Conservation (phyloP, 2,888 invertebrate species). For the Acleris sparsana region DNA sequence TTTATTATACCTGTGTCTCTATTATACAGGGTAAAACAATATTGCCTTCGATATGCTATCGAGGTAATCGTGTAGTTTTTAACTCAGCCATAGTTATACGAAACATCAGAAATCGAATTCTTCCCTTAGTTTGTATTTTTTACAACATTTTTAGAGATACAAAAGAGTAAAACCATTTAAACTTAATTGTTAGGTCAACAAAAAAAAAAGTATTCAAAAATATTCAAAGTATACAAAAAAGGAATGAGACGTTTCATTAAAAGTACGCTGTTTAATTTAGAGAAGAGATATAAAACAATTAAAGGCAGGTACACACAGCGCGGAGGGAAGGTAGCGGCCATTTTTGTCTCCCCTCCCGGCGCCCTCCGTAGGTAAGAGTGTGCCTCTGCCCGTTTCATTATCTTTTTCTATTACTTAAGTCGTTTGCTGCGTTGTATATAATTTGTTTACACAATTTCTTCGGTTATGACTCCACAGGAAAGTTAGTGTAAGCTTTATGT, state of each 20-base stretch:
- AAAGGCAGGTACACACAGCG: slow-evolving; percentile 24
- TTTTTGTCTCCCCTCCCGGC: slow-evolving; percentile 71
- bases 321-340: slow-evolving; percentile 58
- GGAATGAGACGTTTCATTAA: slow-evolving; percentile 5
- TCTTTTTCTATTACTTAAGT: slow-evolving; percentile 28
- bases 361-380: slow-evolving; percentile 49
- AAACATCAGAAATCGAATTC: too few relatives aligned
- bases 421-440: slow-evolving; percentile 10
- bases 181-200: too few relatives aligned
- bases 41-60: too few relatives aligned
- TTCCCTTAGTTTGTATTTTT: too few relatives aligned
- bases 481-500: too few relatives aligned
- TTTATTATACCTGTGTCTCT: too few relatives aligned
- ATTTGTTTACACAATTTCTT: neutral
- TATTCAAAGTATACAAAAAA: too few relatives aligned
- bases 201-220: neutral
- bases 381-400: slow-evolving; percentile 42
- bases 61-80: too few relatives aligned
- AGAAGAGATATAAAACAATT: slow-evolving; percentile 30
- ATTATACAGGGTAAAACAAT: too few relatives aligned
- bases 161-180: too few relatives aligned
- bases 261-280: slow-evolving; percentile 2
- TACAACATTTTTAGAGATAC: too few relatives aligned
- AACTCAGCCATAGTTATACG: too few relatives aligned
- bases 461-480: neutral